Evolutionary conservation across 2,113 vertebrate species (phyloP), one percentile per base, ranked within the genome.

Genomic region (Entelurus aequoreus): DNA sequence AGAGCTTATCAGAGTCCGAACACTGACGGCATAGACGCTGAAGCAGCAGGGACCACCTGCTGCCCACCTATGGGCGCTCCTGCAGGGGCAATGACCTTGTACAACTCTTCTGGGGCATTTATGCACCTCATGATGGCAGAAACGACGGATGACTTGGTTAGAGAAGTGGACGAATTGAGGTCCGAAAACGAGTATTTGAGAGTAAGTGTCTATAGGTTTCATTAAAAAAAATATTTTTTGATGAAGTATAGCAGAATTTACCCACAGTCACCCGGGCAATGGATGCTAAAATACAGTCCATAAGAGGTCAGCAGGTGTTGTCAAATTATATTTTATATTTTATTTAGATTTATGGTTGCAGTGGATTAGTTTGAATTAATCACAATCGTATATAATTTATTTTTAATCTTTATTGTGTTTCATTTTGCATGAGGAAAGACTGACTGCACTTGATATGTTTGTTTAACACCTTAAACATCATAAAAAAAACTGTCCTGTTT

Each of bases 181-280:
- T 96, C 97, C 1, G 97, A 99, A 87, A 99, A 98, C 84, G 95
- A 97, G 85, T 98, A 99, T 87, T 90, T 98, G 68, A 98, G 96
- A 92, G 97, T 98, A 88, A 82, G 90, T 74, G 4, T 0, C 11
- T 57, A 44, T 8, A 44, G 13, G 42, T 57, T 57, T 6, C 10
- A 35, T 21, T 57, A 6, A 5, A n/a, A 40, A 1, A 42, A 4
- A 6, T 7, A 46, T 40, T 54, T 13, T 19, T 28, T 35, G 48
- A 50, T 50, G 7, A n/a, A 50, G 9, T 8, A 42, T 12, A 12
- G 28, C 28, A 28, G 28, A 28, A 28, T 28, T 28, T 28, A 28
- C 28, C 28, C 28, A 28, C 28, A 2, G 28, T 28, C 28, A 28
- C 28, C 28, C 28, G 28, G 28, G 3, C 28, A 28, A 28, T 28